Conservation (phyloP, 2,888 invertebrate species). For the Ferrisia virgata region DNA sequence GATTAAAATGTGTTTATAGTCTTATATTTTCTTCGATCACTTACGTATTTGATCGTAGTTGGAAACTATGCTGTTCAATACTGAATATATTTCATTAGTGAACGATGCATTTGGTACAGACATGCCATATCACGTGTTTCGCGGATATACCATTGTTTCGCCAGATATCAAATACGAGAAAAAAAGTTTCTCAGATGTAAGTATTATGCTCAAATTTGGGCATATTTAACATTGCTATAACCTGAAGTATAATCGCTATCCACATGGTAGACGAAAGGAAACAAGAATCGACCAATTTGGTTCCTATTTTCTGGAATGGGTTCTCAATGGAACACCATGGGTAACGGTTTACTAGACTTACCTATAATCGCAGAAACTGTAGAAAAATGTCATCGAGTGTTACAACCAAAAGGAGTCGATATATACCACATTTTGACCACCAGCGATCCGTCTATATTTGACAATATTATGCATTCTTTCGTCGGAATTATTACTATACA, state of each 20-base stretch:
- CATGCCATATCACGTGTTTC: conserved; percentile 42
- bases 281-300: conserved; percentile 58
- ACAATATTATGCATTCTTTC: conserved; percentile 69
- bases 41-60: conserved; percentile 27
- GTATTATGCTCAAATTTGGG: too few relatives aligned
- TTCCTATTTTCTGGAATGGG: conserved; percentile 75
- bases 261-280: conserved; percentile 13
- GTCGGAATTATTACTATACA: conserved; percentile 69
- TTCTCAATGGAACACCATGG: conserved; percentile 81
- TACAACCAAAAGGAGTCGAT: conserved; percentile 65
- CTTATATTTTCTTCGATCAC: neutral
- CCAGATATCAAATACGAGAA: neutral
- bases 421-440: conserved; percentile 63
- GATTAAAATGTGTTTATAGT: neutral
- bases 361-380: conserved; percentile 72
- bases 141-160: conserved; percentile 44
- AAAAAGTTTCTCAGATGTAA: neutral
- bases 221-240: too few relatives aligned
- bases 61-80: conserved; percentile 45
- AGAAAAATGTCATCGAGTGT: conserved; percentile 61
- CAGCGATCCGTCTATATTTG: conserved; percentile 62
- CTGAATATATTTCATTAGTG: conserved; percentile 48
- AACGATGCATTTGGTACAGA: conserved; percentile 46
- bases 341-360: conserved; percentile 68
- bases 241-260: too few relatives aligned